Conservation (phyloP, 2,113 vertebrate genomes). For the Stomatorhinus ivindoensis region DNA sequence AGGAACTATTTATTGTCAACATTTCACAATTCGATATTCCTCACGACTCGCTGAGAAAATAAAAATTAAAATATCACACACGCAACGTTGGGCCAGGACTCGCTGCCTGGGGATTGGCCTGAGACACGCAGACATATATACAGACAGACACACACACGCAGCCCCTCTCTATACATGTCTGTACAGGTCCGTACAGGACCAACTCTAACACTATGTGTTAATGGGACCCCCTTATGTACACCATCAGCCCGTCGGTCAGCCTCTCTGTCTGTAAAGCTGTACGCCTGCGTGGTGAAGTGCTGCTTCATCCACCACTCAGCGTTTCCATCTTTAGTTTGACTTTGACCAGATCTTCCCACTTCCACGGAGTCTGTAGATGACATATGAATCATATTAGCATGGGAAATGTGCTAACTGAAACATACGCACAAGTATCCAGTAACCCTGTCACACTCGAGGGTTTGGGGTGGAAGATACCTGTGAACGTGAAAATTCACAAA, state of each 20-base stretch:
- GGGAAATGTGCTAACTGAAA: not conserved
- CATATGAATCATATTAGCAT: constrained; percentile 15
- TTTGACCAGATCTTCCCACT: constrained; percentile 98
- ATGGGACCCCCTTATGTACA: constrained; percentile 25
- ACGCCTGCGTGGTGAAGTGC: constrained; percentile 35
- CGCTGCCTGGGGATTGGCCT: not conserved
- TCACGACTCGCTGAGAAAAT: constrained; percentile 44
- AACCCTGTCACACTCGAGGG: not conserved
- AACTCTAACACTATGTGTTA: constrained; percentile 20
- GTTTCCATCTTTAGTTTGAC: constrained; percentile 72
- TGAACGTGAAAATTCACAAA: not conserved
- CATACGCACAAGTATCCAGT: not conserved
- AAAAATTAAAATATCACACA: constrained; percentile 41
- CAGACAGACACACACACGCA: constrained; percentile 28
- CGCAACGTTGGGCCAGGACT: not conserved
- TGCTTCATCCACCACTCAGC: not conserved
- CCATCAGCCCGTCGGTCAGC: constrained; percentile 32
- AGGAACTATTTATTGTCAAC: constrained; percentile 33
- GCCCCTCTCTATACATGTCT: constrained; percentile 2
- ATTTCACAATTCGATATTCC: constrained; percentile 49
- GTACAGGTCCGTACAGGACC: not conserved
- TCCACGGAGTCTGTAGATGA: constrained; percentile 75
- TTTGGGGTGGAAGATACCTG: not conserved
- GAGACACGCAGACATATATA: constrained; percentile 42
- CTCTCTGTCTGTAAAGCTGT: constrained; percentile 30